Evolutionary conservation across 2,113 vertebrate genomes (phyloP).

Genomic region (crab-eating macaque (Macaca fascicularis)): T2T-MFA8v1.1 NC_088379.1:49730501-49731000

Average conservation of each 20-base stretch:
- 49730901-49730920: background rate
- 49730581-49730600: background rate
- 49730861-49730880: background rate
- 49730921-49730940: background rate
- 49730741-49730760: background rate
- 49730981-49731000: background rate
- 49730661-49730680: background rate
- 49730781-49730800: background rate
- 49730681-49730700: background rate
- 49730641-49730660: background rate
- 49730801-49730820: background rate
- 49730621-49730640: background rate
- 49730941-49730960: background rate
- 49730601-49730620: background rate
- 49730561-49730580: too few species aligned
- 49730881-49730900: background rate
- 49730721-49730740: background rate
- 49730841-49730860: background rate
- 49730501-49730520: background rate
- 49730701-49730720: background rate
- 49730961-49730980: background rate
- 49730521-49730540: background rate
- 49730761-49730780: background rate
- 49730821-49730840: background rate
- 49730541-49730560: background rate